Conservation (phyloP, 2,888 invertebrate species). For the Campaea margaritaria region DNA sequence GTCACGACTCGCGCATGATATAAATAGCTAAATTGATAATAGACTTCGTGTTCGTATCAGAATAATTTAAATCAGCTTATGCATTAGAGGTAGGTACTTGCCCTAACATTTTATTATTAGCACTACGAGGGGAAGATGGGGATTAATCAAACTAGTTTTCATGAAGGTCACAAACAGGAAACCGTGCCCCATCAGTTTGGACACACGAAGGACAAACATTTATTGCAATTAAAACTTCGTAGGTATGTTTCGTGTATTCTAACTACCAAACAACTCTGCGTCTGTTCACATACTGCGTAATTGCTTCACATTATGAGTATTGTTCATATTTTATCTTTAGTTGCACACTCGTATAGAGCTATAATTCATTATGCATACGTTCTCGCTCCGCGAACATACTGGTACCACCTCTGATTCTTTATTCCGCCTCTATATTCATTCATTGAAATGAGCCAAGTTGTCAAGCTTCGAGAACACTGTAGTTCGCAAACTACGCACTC, state of each 20-base stretch:
- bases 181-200: constrained; percentile 17
- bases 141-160: constrained; percentile 15
- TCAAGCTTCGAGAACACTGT: constrained; percentile 5
- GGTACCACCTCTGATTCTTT: not conserved
- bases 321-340: no score
- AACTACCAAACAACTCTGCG: not conserved
- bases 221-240: constrained; percentile 5
- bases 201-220: not conserved
- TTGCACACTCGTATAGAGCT: not conserved
- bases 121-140: not conserved
- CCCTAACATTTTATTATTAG: no score
- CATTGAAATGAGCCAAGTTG: constrained; percentile 7
- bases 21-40: no score
- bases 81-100: not conserved
- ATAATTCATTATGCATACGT: no score
- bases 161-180: constrained; percentile 47
- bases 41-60: not conserved
- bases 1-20: no score
- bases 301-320: no score
- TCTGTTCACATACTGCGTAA: no score
- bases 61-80: not conserved
- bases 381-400: not conserved
- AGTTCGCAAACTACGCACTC: constrained; percentile 18
- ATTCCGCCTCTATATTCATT: constrained; percentile 11
- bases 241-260: not conserved